Evolutionary conservation across 2,797 vertebrate genomes (phyloP).

Genomic region (Trichosurus vulpecula): DNA sequence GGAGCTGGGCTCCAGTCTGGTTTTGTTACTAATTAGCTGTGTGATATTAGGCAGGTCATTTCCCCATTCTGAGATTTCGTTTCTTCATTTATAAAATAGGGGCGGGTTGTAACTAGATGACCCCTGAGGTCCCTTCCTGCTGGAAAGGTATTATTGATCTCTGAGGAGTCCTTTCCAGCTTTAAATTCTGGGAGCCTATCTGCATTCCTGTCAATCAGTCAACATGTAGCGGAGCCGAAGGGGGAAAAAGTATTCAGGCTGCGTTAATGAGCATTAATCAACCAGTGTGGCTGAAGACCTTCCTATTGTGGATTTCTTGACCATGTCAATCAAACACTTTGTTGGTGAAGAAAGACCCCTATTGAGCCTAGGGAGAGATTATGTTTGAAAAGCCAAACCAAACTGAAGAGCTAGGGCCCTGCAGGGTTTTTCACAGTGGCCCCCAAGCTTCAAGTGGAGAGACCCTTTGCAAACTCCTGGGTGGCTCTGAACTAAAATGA

Average conservation of each 20-base stretch:
- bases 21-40: background rate
- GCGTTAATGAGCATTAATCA: conserved; percentile 64
- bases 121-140: background rate
- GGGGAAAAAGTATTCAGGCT: conserved; percentile 41
- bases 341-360: background rate
- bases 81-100: background rate
- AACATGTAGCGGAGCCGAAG: conserved; percentile 32
- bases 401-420: background rate
- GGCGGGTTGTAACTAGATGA: background rate
- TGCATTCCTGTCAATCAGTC: conserved; percentile 23
- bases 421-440: background rate
- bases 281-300: conserved; percentile 30
- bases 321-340: background rate
- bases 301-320: background rate
- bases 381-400: background rate
- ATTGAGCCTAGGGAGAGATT: background rate
- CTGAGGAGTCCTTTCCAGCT: background rate
- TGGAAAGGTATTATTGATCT: background rate
- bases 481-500: background rate
- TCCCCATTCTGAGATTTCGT: background rate
- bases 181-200: background rate
- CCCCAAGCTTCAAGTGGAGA: background rate
- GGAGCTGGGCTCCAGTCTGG: background rate
- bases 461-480: background rate
- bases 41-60: background rate